These are phyloP conservation scores for Hexactinellida sp. DNA, from an alignment of 37 sponge, comb jelly and placozoan genomes.

Conservation along the genomic window DNA sequence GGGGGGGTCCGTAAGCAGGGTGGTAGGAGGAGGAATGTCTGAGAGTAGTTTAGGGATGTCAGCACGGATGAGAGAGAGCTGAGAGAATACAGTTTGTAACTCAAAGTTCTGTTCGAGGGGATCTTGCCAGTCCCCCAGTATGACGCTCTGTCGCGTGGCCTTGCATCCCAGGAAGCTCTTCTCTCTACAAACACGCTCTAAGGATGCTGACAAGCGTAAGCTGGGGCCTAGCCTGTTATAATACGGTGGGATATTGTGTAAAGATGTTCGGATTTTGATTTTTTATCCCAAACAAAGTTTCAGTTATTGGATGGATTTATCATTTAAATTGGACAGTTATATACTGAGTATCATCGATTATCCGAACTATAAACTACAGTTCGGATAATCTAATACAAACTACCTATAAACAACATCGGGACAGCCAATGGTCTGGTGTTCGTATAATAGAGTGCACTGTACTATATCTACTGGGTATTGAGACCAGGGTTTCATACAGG, in stretches of 20 bases:
- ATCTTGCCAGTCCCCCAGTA: constrained; percentile 94
- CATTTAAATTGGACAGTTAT: no score
- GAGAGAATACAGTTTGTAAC: constrained; percentile 72
- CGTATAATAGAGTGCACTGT: no score
- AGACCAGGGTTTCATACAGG: no score
- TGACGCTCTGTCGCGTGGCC: constrained; percentile 59
- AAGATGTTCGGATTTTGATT: no score
- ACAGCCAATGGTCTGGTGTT: no score
- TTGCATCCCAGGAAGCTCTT: constrained; percentile 62
- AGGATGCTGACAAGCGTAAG: neutral
- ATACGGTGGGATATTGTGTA: neutral
- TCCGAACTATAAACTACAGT: no score
- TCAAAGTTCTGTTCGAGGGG: constrained; percentile 89
- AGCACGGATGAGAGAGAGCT: constrained; percentile 27
- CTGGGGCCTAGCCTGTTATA: neutral
- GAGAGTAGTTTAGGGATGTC: neutral
- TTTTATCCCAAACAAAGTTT: no score
- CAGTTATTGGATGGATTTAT: no score
- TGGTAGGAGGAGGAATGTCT: neutral
- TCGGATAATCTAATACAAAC: no score
- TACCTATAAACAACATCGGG: no score
- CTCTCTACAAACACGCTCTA: neutral
- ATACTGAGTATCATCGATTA: no score
- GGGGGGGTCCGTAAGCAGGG: neutral
- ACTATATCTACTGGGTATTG: no score